Percentiles rank a stretch among this genome's conserved stretches.
Conservation (phyloP, 92 coral and sea anemone species). For the Phenganax stokvisi region DNA sequence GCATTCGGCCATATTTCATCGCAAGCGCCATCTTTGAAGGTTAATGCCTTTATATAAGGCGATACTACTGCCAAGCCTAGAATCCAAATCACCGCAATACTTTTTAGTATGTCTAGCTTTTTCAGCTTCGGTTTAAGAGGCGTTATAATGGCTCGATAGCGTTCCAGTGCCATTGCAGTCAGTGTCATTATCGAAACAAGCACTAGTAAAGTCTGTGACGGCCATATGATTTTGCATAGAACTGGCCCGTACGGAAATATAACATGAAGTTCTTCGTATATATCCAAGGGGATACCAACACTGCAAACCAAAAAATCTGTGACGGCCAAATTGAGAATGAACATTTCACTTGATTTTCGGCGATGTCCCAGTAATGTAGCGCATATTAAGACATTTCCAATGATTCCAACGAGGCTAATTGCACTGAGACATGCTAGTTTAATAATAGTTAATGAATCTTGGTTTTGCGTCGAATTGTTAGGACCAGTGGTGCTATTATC, state of each 20-base stretch:
- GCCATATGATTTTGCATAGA: constrained; percentile 71
- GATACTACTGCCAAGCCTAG: constrained; percentile 59
- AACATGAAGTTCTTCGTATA: constrained; percentile 57
- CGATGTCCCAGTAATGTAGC: constrained; percentile 55
- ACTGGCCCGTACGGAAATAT: constrained; percentile 66
- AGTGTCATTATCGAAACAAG: constrained; percentile 71
- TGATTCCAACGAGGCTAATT: constrained; percentile 57
- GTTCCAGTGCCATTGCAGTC: constrained; percentile 75
- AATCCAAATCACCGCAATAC: constrained; percentile 57
- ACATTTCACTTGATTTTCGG: constrained; percentile 68
- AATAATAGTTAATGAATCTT: not conserved
- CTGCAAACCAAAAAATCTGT: constrained; percentile 62
- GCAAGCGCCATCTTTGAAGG: constrained; percentile 45
- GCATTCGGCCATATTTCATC: constrained; percentile 61
- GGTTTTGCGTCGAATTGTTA: no score
- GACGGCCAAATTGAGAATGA: constrained; percentile 68
- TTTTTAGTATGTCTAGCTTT: constrained; percentile 44
- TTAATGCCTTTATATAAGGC: constrained; percentile 63
- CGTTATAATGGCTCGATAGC: constrained; percentile 67
- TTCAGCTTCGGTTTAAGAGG: constrained; percentile 71
- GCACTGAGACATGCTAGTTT: constrained; percentile 4
- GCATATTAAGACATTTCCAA: constrained; percentile 67
- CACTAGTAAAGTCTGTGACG: constrained; percentile 67
- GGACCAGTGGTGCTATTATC: no score
- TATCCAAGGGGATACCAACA: constrained; percentile 71